phyloP scores from a whole-genome alignment of 2,797 vertebrate genomes.

The Anguilla pacifica region DNA sequence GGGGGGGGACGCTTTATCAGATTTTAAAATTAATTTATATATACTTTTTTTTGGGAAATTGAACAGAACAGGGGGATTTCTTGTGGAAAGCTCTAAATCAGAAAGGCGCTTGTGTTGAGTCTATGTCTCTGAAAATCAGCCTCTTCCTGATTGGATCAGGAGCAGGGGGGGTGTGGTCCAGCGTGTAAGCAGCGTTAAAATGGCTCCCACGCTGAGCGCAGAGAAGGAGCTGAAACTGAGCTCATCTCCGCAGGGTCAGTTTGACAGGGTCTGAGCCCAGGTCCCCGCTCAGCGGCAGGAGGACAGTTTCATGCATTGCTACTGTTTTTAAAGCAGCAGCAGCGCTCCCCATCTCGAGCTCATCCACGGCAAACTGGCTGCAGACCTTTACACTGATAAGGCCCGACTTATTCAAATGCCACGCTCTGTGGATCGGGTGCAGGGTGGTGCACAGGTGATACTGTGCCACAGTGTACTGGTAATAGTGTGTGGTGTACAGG shows the following conservation, averaged over 20 bases:
- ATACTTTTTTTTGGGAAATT: neutral
- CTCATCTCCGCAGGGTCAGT: neutral
- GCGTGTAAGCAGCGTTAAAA: too few relatives aligned
- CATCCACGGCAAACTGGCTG: neutral
- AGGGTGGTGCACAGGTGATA: neutral
- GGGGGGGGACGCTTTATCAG: neutral
- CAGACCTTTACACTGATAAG: neutral
- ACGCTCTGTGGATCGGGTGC: neutral
- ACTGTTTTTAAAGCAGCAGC: neutral
- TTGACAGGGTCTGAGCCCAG: neutral
- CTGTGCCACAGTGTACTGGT: neutral
- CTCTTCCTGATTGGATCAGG: neutral
- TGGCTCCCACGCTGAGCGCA: neutral
- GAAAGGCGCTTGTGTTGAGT: neutral
- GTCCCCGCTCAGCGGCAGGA: neutral
- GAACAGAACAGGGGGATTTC: neutral
- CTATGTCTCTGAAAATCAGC: too few relatives aligned
- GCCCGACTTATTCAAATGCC: neutral
- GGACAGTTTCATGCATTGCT: neutral
- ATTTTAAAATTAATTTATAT: neutral
- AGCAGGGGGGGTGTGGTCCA: too few relatives aligned
- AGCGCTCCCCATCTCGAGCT: neutral
- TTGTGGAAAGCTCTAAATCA: neutral
- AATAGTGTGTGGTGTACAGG: too few relatives aligned
- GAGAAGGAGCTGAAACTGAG: neutral